Percentiles rank a stretch among this genome's conserved stretches.
phyloP scores from a whole-genome alignment of 1,140 invertebrate genomes.

The fruit fly (Drosophila melanogaster) region DNA sequence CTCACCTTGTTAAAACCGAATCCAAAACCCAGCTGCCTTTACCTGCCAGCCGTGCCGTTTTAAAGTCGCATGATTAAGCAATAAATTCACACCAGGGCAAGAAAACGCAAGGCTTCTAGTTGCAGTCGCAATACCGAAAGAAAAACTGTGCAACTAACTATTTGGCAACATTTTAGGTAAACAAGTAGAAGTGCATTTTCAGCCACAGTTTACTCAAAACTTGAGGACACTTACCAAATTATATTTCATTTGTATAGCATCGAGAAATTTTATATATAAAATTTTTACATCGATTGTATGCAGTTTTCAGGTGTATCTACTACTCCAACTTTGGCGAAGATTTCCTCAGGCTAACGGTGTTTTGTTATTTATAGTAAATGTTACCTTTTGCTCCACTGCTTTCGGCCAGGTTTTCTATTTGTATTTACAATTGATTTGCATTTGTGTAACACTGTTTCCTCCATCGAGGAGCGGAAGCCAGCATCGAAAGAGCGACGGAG shows the following conservation, averaged over 20 bases:
- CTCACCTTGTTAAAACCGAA: conserved; percentile 43
- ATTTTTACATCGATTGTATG: no score
- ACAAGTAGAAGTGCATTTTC: no score
- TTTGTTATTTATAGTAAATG: conserved; percentile 25
- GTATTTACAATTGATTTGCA: conserved; percentile 60
- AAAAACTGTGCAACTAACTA: not conserved
- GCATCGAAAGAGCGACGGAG: conserved; percentile 10
- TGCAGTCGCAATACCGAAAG: not conserved
- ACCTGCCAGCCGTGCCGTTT: conserved; percentile 35
- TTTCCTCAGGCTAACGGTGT: conserved; percentile 41
- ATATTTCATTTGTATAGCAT: not conserved
- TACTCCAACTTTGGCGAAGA: conserved; percentile 12
- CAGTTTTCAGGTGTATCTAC: conserved; percentile 1
- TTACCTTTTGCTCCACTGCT: conserved; percentile 19
- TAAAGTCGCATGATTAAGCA: conserved; percentile 75
- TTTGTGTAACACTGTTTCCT: conserved; percentile 38
- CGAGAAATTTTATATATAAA: not conserved
- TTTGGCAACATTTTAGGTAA: not conserved
- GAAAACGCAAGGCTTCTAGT: conserved; percentile 12
- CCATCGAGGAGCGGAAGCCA: conserved; percentile 53
- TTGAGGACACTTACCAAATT: not conserved
- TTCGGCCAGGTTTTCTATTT: conserved; percentile 44
- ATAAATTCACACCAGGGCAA: conserved; percentile 70
- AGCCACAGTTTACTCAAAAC: no score
- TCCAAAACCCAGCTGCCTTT: conserved; percentile 23